phyloP scores from a whole-genome alignment of 2,888 invertebrate species.

The Hemistola chrysoprasaria region DNA sequence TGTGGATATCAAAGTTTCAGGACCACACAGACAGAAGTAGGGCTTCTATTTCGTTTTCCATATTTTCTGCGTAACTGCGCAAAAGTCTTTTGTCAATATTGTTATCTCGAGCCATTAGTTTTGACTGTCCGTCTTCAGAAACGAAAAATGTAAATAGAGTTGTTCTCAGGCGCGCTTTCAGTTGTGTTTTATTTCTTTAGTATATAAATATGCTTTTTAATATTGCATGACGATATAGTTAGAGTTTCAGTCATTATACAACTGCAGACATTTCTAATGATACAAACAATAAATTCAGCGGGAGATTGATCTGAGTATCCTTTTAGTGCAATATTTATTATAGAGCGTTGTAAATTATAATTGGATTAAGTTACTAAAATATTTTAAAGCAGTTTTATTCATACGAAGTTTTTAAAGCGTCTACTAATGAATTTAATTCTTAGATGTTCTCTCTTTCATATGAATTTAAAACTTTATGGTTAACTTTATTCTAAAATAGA shows the following conservation, averaged over 20 bases:
- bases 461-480: too few species aligned
- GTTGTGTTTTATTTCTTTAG: slow-evolving; percentile 40
- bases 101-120: slow-evolving; percentile 60
- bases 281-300: slow-evolving; percentile 36
- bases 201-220: slow-evolving; percentile 37
- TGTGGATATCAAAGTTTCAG: slow-evolving; percentile 37
- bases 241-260: slow-evolving; percentile 41
- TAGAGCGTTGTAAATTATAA: slow-evolving; percentile 16
- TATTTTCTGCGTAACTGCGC: slow-evolving; percentile 72
- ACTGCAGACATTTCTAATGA: slow-evolving; percentile 43
- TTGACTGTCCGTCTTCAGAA: slow-evolving; percentile 51
- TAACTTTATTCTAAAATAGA: too few species aligned
- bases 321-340: slow-evolving; percentile 9
- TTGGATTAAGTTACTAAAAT: slow-evolving; percentile 11
- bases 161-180: slow-evolving; percentile 31
- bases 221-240: slow-evolving; percentile 35
- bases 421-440: too few species aligned
- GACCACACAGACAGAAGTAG: slow-evolving; percentile 65
- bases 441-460: too few species aligned
- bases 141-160: slow-evolving; percentile 55
- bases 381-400: slow-evolving; percentile 1
- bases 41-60: slow-evolving; percentile 60
- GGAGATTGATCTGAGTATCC: slow-evolving; percentile 21
- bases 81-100: slow-evolving; percentile 76
- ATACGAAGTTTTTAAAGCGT: too few species aligned